Evolutionary conservation across 2,113 vertebrate species (phyloP), one percentile per base, ranked within the genome.

Genomic region (Willisornis vidua): DNA sequence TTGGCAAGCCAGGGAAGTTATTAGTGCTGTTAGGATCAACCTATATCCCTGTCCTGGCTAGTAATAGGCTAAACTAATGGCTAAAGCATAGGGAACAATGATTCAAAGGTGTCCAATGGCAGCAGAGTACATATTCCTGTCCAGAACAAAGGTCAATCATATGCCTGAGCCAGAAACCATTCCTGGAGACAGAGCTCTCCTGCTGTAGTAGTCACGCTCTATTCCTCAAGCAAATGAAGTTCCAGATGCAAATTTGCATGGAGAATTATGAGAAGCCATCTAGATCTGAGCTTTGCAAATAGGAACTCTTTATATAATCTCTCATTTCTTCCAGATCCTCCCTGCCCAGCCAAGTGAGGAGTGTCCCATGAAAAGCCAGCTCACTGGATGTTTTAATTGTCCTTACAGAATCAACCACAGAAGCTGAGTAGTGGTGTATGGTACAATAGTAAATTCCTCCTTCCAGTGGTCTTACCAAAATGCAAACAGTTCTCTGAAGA

Each of bases 21-120:
- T 33, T 90, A 65, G 45, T 51, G 78, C 43, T 89, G 12, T 74
- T 82, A 39, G 39, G 73, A 89, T 75, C 88, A 90, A 80, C 19
- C n/a, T 70, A 3, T 65, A 79, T 92, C 58, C 23, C 9, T 51
- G 37, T 81, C 52, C 41, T 84, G 80, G 29, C 65, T 63, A 91
- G 71, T 74, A 54, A 66, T 1, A 76, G n/a, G 51, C 35, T 77
- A 48, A 57, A 77, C 7, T 75, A 85, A 79, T 66, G 58, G 35
- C 37, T 83, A 72, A 86, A 95, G 80, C 43, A 83, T 14, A 54
- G 61, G 61, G 91, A 37, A 68, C 62, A 62, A 67, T 35, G 46
- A 75, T 86, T 93, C 63, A 72, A 29, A 91, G 81, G 61, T 72
- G 52, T 94, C 58, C 65, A 82, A 39, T 1, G 6, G 39, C 43